Base-by-base conservation (phyloP, 1,140 invertebrate genomes). In the Drosophila elegans region DNA sequence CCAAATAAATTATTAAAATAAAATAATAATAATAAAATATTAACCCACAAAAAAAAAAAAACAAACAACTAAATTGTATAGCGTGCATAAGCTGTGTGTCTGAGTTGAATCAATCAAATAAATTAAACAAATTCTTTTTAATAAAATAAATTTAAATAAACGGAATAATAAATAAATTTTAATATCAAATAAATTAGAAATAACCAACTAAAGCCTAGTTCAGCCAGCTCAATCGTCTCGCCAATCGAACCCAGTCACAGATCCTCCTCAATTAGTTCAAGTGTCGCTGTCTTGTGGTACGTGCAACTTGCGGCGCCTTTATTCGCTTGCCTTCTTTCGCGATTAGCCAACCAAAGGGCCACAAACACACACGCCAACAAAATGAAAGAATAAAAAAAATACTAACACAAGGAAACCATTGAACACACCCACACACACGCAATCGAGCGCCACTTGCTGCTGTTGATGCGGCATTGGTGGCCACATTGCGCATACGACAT, bases 341-440 rank as follows among this genome's bases (percentile, higher is more conserved):
- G 80, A 80, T 88, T 89, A 84, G 84, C 83, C 83, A 89, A 88
- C 84, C 83, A 83, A 80, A 59, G 69, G 57, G 66, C 69, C 62
- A 74, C 60, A 63, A 16, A 56, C 56, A 38, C 78, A 53, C 57
- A 64, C 59, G 39, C 45, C 56, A 52, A 39, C 34, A 62, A 56
- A 36, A 62, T 13, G 16, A 12, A 34, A 2, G 3, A 32, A 51
- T 13, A 51, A 44, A 60, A 9, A 42, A 21, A 29, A 16, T 45
- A 57, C 32, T 34, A 38, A 60, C 29, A 60, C 44, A 54, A 32
- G 54, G 48, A 45, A 39, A 6, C n/a, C 12, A 27, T 29, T 41
- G 49, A 38, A 56, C 21, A 69, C 61, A 71, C 46, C 16, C 48
- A 68, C 44, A 60, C 27, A 51, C 53, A 66, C 48, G 44, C 42